phyloP scores from a whole-genome alignment of 2,797 vertebrate species.

The Hemitrygon akajei region DNA sequence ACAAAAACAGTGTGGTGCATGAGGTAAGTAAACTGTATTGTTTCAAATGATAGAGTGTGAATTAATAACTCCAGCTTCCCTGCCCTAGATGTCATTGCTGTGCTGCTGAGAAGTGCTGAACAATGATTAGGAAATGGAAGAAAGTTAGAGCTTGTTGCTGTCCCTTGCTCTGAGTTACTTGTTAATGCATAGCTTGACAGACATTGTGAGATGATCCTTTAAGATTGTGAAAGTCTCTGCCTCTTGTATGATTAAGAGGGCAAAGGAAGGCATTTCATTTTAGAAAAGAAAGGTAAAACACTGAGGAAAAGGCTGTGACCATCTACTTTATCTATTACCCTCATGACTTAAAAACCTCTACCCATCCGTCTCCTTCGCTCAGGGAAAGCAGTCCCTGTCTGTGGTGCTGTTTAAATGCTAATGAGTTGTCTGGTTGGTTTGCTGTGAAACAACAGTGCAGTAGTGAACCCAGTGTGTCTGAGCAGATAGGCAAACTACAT shows the following conservation, averaged over 20 bases:
- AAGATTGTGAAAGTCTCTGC: no score
- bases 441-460: neutral
- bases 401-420: no score
- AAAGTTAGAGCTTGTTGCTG: neutral
- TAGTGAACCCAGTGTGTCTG: neutral
- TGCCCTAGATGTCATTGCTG: neutral
- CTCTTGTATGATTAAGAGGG: neutral
- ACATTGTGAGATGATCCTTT: neutral
- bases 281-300: no score
- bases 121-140: neutral
- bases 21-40: neutral
- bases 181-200: neutral
- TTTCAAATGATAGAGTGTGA: neutral
- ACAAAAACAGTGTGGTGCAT: neutral
- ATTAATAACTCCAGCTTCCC: neutral
- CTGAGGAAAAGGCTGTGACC: no score
- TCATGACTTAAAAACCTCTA: no score
- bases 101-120: neutral
- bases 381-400: no score
- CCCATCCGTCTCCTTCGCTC: no score
- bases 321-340: no score
- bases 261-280: no score
- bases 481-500: neutral
- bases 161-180: neutral
- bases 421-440: neutral